These are phyloP conservation scores for Mustelus asterias DNA, from an alignment of 2,113 vertebrate species.

Conservation along the genomic window DNA sequence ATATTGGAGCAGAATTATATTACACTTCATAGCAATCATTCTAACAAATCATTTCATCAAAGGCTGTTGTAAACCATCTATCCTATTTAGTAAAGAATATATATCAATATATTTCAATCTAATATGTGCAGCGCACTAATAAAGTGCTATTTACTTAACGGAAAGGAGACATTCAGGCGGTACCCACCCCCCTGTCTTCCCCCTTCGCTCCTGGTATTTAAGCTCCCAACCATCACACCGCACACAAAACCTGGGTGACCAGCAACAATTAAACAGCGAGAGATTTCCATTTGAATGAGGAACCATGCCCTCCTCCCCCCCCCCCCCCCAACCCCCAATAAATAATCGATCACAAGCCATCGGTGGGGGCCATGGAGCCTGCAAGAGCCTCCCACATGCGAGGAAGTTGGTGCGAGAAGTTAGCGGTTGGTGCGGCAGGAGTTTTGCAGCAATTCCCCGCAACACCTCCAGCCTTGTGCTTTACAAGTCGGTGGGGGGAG, in stretches of 20 bases:
- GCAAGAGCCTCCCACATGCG: background rate
- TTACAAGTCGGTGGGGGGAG: no score
- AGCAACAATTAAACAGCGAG: background rate
- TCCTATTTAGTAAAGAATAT: constrained; percentile 29
- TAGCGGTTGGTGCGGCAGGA: background rate
- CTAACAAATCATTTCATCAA: constrained; percentile 31
- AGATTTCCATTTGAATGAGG: no score
- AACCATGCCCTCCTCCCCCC: background rate
- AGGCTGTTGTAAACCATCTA: background rate
- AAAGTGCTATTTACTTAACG: background rate
- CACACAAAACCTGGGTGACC: background rate
- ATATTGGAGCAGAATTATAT: background rate
- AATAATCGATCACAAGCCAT: background rate
- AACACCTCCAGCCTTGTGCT: constrained; percentile 62
- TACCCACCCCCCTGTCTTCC: background rate
- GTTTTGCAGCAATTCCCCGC: constrained; percentile 58
- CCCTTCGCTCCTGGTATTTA: background rate
- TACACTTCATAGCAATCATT: constrained; percentile 27
- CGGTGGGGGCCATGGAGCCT: background rate
- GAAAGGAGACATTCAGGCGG: background rate
- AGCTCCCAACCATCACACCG: background rate
- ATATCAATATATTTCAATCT: constrained; percentile 20
- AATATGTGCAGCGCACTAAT: background rate
- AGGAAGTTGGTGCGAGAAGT: background rate
- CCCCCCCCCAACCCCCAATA: background rate